A percentile compares a stretch with the other conserved stretches of the same genome.
Conservation (phyloP, 2,888 invertebrate species). For the Willowsia nigromaculata region DNA sequence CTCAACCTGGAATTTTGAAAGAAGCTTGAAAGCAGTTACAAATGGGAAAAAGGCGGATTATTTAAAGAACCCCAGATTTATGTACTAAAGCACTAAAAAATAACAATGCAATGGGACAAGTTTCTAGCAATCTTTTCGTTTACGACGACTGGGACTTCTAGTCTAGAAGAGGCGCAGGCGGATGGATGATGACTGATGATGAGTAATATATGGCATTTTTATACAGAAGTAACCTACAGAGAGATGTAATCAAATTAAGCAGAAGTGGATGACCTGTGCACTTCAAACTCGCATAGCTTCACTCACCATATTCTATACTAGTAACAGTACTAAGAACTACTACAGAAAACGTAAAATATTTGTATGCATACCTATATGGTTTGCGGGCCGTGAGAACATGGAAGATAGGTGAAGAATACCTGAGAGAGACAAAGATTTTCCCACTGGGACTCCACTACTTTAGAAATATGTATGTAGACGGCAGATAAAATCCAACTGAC, state of each 20-base stretch:
- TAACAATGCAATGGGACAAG: neutral
- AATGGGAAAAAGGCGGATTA: neutral
- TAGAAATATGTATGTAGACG: neutral
- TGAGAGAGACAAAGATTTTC: constrained; percentile 42
- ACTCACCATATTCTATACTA: neutral
- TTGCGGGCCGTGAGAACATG: constrained; percentile 66
- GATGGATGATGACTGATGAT: neutral
- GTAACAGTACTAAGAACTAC: neutral
- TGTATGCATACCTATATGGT: neutral
- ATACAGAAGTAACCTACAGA: constrained; percentile 47
- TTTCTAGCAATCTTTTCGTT: neutral
- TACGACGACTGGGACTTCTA: neutral
- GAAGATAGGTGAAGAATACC: constrained; percentile 50
- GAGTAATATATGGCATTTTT: constrained; percentile 28
- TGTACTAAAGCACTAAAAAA: neutral
- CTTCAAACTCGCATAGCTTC: neutral
- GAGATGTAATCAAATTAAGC: constrained; percentile 64
- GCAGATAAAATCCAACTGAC: no score
- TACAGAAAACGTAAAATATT: neutral
- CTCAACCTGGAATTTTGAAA: constrained; percentile 10
- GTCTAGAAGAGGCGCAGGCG: neutral
- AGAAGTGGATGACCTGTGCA: constrained; percentile 69
- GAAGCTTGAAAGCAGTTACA: neutral
- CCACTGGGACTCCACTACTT: constrained; percentile 25
- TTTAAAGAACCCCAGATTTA: neutral